phyloP scores from a whole-genome alignment of 2,888 invertebrate species.

The Nemoura dubitans region DNA sequence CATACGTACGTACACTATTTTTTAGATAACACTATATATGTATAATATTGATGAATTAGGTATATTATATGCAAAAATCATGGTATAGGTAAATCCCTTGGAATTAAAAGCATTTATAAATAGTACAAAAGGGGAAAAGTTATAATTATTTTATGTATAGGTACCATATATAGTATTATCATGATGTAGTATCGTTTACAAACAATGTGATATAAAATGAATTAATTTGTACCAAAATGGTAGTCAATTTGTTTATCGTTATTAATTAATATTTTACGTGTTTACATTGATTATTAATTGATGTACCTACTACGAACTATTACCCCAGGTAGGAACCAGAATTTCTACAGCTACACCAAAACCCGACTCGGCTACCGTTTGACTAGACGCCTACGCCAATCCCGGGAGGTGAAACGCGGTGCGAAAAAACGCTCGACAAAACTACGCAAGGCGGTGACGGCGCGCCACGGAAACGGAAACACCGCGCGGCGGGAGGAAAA shows the following conservation, averaged over 20 bases:
- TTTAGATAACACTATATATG: slow-evolving; percentile 30
- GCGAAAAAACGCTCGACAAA: too few species aligned
- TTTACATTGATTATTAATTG: slow-evolving; percentile 46
- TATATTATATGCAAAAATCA: slow-evolving; percentile 46
- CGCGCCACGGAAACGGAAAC: too few species aligned
- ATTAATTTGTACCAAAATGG: slow-evolving; percentile 53
- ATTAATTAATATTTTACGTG: slow-evolving; percentile 10
- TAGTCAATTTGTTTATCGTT: slow-evolving; percentile 43
- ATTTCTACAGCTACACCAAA: slow-evolving; percentile 51
- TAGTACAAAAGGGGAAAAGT: slow-evolving; percentile 52
- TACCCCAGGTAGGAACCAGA: slow-evolving; percentile 53
- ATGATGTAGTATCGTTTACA: slow-evolving; percentile 49
- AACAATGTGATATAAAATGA: slow-evolving; percentile 53
- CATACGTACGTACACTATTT: slow-evolving; percentile 42
- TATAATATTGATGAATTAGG: slow-evolving; percentile 40
- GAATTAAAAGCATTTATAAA: slow-evolving; percentile 53
- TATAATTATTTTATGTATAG: slow-evolving; percentile 38
- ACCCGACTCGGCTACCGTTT: slow-evolving; percentile 50
- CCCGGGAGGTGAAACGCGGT: slow-evolving; percentile 51
- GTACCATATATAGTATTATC: slow-evolving; percentile 34
- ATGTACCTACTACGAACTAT: slow-evolving; percentile 47
- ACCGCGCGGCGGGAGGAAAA: too few species aligned
- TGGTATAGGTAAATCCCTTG: slow-evolving; percentile 48
- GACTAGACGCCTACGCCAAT: slow-evolving; percentile 52
- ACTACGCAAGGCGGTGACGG: slow-evolving; percentile 34